Evolutionary conservation across 2,888 invertebrate species (phyloP), one percentile per base, ranked within the genome.

Genomic region (Drosophila infuscata): DNA sequence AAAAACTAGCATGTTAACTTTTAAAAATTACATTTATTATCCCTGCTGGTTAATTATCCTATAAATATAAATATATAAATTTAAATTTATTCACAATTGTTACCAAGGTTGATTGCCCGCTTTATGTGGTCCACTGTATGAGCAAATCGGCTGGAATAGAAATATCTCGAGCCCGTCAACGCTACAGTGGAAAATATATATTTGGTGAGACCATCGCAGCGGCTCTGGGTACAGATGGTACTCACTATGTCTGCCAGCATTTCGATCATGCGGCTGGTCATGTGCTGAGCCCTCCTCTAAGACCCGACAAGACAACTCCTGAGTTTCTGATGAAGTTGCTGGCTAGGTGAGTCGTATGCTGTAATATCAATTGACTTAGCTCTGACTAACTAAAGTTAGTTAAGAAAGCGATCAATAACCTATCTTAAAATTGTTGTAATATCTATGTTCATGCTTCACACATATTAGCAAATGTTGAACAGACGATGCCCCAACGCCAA

Each of bases 51-150:
- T 38, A 17, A 17, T 7, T 38, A 9, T 33, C 33, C 33, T 33
- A 8, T 25, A 25, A 25, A 25, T 25, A 25, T 25, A 25, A 25
- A 25, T 25, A 25, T 25, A 25, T 25, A 25, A 25, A 25, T 25
- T 25, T 25, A 25, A 25, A 25, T 25, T 8, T n/a, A 29, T 3
- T 3, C 1, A 3, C 25, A 25, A 25, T 43, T 20, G 15, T 3
- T 43, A 32, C 3, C 12, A n/a, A 92, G 92, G 90, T 89, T 25
- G 92, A 92, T 76, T 93, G 93, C 85, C 99, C 99, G 5, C 95
- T 99, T 75, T 97, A 97, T 94, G 96, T 99, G 90, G 99, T 99
- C 90, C 99, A 99, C 95, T 97, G 99, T 92, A 99, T 99, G 99
- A 98, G 98, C 91, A 97, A 96, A 94, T 96, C 96, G 74, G 98